Percentiles rank a stretch among this genome's conserved stretches.
These are phyloP conservation scores for Trichoplusia ni DNA, from an alignment of 1,140 invertebrate genomes.

Conservation along the genomic window DNA sequence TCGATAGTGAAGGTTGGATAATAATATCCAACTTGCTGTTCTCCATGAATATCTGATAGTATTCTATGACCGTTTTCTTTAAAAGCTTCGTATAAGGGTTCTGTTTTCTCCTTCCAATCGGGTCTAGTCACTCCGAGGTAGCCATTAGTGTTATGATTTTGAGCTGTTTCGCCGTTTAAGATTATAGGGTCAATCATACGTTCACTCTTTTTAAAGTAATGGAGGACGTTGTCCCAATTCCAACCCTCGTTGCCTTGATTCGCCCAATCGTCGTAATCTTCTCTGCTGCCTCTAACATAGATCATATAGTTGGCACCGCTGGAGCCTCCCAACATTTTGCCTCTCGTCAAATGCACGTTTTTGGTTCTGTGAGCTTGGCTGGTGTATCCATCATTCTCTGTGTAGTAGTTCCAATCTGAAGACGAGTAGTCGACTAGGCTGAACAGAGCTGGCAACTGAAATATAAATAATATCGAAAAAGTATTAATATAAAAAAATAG, in stretches of 20 bases:
- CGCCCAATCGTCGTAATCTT: conserved; percentile 94
- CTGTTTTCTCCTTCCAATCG: conserved; percentile 86
- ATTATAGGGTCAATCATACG: conserved; percentile 88
- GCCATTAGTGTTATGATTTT: conserved; percentile 52
- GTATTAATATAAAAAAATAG: too few relatives aligned
- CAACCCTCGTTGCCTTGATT: conserved; percentile 90
- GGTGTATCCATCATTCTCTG: conserved; percentile 84
- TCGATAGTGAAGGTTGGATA: conserved; percentile 91
- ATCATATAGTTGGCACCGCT: conserved; percentile 96
- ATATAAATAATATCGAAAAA: not conserved
- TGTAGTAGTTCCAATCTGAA: conserved; percentile 86
- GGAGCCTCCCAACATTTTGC: conserved; percentile 92
- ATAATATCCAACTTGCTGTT: conserved; percentile 89
- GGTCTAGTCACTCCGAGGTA: conserved; percentile 26
- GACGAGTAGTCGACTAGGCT: conserved; percentile 11
- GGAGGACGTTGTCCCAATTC: conserved; percentile 90
- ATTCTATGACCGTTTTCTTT: conserved; percentile 91
- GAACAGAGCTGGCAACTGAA: conserved; percentile 36
- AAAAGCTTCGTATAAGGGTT: conserved; percentile 83
- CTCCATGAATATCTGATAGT: conserved; percentile 89
- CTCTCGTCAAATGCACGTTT: conserved; percentile 84
- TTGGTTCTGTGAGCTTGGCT: conserved; percentile 83
- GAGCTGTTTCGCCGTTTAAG: conserved; percentile 66
- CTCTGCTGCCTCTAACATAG: conserved; percentile 89
- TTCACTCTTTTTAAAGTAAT: conserved; percentile 93